Percentiles rank a stretch among this genome's conserved stretches.
Evolutionary conservation across 2,888 invertebrate species (phyloP).

Genomic region (Abrostola tripartita): DNA sequence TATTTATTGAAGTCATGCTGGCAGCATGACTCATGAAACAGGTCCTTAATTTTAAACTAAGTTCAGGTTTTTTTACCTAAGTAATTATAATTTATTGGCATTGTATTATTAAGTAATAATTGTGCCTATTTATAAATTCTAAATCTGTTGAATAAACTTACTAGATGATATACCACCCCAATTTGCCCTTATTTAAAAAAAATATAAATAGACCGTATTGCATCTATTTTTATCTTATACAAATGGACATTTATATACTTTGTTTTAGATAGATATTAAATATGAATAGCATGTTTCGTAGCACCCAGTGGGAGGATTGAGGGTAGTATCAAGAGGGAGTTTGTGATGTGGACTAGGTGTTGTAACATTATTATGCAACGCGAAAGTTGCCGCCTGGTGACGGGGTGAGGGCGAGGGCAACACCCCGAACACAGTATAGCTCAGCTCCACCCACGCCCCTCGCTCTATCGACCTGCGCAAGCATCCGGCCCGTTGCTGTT

Average conservation of each 20-base stretch:
- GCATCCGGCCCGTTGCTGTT: constrained; percentile 70
- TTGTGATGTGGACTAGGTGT: constrained; percentile 61
- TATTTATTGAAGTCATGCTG: too few relatives aligned
- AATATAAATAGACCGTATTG: too few relatives aligned
- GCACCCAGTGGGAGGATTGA: constrained; percentile 1
- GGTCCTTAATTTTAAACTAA: too few relatives aligned
- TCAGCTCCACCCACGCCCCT: constrained; percentile 80
- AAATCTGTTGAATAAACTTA: too few relatives aligned
- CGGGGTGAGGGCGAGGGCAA: constrained; percentile 85
- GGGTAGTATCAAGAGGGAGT: constrained; percentile 31
- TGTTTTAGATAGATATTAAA: not conserved
- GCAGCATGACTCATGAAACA: too few relatives aligned
- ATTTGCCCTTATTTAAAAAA: too few relatives aligned
- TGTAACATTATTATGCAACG: constrained; percentile 77
- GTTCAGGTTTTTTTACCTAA: too few relatives aligned
- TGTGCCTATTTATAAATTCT: too few relatives aligned
- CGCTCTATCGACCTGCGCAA: constrained; percentile 87
- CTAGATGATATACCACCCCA: too few relatives aligned
- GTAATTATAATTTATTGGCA: too few relatives aligned
- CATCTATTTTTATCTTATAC: too few relatives aligned
- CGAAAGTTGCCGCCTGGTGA: constrained; percentile 72
- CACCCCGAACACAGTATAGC: constrained; percentile 78
- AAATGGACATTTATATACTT: not conserved
- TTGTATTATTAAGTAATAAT: too few relatives aligned
- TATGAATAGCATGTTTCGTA: not conserved